phyloP scores from a whole-genome alignment of 2,888 invertebrate species.

The Acanthococcus lagerstroemiae region DNA sequence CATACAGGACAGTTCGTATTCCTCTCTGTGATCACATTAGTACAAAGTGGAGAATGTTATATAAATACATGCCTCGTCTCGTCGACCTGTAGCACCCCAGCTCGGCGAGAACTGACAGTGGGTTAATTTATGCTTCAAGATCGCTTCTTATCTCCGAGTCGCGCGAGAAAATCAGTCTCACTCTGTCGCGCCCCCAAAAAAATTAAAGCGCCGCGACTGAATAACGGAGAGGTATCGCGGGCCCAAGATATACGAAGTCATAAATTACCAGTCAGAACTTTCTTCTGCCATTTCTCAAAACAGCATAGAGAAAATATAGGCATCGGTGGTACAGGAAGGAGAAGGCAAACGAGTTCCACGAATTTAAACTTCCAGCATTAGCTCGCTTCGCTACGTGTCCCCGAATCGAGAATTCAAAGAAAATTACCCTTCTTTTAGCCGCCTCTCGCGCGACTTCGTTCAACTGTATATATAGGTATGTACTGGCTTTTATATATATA shows the following conservation, averaged over 20 bases:
- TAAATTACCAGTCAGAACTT: constrained; percentile 20
- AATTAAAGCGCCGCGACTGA: neutral
- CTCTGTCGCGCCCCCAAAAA: neutral
- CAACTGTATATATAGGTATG: no score
- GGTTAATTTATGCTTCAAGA: neutral
- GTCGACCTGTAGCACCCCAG: no score
- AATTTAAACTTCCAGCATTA: no score
- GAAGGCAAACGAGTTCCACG: neutral
- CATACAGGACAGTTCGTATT: no score
- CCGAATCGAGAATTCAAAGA: neutral
- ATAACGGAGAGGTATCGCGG: neutral
- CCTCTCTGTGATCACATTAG: no score
- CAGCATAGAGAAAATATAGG: neutral
- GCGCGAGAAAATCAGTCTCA: neutral
- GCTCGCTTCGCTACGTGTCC: neutral
- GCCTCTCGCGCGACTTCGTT: constrained; percentile 5
- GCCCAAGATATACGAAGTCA: neutral
- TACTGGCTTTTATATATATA: no score
- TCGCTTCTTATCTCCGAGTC: neutral
- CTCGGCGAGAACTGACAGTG: neutral
- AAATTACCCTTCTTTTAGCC: constrained; percentile 16
- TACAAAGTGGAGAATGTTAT: no score
- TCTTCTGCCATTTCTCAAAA: constrained; percentile 23
- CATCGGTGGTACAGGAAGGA: neutral
- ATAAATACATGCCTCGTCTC: no score